Evolutionary conservation across 2,888 invertebrate genomes (phyloP).

Genomic region (Conus canariensis): DNA sequence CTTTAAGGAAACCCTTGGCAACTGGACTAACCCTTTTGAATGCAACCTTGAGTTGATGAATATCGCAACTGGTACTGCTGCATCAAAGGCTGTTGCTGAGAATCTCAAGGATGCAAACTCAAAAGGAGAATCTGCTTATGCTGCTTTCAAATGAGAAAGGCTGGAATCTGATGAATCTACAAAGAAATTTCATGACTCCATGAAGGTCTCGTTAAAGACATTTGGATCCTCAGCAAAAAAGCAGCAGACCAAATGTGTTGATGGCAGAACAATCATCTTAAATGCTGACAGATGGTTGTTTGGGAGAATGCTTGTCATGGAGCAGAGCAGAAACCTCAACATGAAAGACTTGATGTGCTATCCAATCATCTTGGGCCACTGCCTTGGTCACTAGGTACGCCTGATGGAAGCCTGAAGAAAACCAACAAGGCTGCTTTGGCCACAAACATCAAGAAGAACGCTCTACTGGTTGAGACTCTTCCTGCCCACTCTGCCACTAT

Average conservation of each 20-base stretch:
- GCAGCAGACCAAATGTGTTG: too few relatives aligned
- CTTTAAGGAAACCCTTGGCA: neutral
- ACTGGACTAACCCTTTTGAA: neutral
- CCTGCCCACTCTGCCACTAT: too few relatives aligned
- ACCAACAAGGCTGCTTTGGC: too few relatives aligned
- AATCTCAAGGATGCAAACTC: neutral
- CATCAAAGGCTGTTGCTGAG: neutral
- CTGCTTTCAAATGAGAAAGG: neutral
- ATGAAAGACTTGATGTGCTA: too few relatives aligned
- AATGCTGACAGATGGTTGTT: neutral
- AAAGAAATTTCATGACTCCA: conserved; percentile 48
- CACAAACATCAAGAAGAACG: neutral
- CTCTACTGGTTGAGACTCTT: neutral
- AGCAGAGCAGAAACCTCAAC: neutral
- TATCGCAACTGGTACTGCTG: neutral
- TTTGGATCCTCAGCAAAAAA: conserved; percentile 18
- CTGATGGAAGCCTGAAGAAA: too few relatives aligned
- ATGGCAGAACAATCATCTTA: neutral
- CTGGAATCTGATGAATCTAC: neutral
- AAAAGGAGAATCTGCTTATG: neutral
- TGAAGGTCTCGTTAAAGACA: conserved; percentile 51
- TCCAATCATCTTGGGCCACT: too few relatives aligned
- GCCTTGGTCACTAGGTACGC: too few relatives aligned
- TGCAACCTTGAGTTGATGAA: neutral
- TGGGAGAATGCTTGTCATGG: neutral